Percentiles rank a stretch among this genome's conserved stretches.
phyloP scores from a whole-genome alignment of 2,113 vertebrate species.

The Phyllostomus hastatus region DNA sequence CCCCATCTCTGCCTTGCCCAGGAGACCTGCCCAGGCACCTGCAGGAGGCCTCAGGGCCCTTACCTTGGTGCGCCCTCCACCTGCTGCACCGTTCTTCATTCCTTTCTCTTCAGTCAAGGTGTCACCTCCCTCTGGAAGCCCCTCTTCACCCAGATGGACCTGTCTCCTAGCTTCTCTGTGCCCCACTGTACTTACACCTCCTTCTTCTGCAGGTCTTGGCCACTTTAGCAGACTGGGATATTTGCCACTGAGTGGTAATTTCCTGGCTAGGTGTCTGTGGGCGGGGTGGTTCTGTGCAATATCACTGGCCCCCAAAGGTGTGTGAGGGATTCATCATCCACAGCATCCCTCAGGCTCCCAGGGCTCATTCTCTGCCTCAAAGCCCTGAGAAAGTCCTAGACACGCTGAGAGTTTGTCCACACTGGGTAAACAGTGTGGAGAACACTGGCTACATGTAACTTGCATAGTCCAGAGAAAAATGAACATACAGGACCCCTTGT shows the following conservation, averaged over 20 bases:
- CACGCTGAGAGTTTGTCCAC: background rate
- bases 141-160: background rate
- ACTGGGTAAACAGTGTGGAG: background rate
- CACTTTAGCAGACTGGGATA: background rate
- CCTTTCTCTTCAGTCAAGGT: background rate
- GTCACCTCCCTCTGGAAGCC: background rate
- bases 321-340: background rate
- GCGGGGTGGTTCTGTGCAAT: background rate
- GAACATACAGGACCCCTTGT: background rate
- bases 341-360: background rate
- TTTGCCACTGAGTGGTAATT: background rate
- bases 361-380: background rate
- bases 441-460: background rate
- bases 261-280: background rate
- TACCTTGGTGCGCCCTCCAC: accelerated
- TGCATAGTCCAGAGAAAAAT: background rate
- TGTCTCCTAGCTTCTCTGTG: background rate
- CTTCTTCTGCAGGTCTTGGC: background rate
- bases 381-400: background rate
- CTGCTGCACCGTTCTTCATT: background rate
- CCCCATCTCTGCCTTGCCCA: background rate
- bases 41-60: background rate
- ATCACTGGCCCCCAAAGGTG: accelerated
- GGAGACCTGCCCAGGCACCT: background rate
- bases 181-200: no score